Base-by-base conservation (phyloP, 2,113 vertebrate species). In the Thomomys bottae region DNA sequence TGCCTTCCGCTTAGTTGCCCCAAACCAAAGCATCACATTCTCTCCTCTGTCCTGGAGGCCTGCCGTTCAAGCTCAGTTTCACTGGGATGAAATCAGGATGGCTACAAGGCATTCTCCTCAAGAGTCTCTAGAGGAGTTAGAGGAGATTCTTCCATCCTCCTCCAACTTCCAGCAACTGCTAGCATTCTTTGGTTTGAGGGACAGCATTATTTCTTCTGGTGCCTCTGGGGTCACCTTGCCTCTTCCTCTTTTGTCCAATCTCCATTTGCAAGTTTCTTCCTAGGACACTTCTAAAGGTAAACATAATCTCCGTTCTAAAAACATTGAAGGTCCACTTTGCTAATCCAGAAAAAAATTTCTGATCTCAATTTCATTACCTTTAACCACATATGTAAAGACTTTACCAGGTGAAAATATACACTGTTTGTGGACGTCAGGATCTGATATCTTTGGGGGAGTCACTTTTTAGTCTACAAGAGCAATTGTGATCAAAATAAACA, bases 91-190 rank as follows among this genome's bases (percentile, higher is more conserved):
- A 26, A 71, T 40, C 14, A 82, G 68, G 1, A 24, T 24, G 26
- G 32, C 6, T 0, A 23, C 21, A 57, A 32, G 54, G 38, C 4
- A 0, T 0, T 12, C 7, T 71, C 7, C 32, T 64, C 2, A 11
- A 2, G 59, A 49, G 73, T 6, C 57, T 32, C 2, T 30, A 1
- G 18, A 12, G 6, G 11, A 30, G 8, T 18, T 24, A n/a, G 24
- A 61, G 59, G 20, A 24, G 59, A 0, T 26, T 15, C 14, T 66
- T 12, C 40, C 54, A 49, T n/a, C n/a, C 61, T 36, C 42, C 34
- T 38, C 75, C 11, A 40, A 32, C 54, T 34, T 49, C 75, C 24
- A 21, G 67, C 8, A 40, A 45, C 40, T 32, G 12, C 38, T 18
- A 40, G 34, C 73, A 17, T 80, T 71, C 72, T 59, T 63, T 72